Evolutionary conservation across 35 echinoderm and acorn worm genomes (phyloP), one percentile per base, ranked within the genome.

Genomic region (Stichopus chloronotus): DNA sequence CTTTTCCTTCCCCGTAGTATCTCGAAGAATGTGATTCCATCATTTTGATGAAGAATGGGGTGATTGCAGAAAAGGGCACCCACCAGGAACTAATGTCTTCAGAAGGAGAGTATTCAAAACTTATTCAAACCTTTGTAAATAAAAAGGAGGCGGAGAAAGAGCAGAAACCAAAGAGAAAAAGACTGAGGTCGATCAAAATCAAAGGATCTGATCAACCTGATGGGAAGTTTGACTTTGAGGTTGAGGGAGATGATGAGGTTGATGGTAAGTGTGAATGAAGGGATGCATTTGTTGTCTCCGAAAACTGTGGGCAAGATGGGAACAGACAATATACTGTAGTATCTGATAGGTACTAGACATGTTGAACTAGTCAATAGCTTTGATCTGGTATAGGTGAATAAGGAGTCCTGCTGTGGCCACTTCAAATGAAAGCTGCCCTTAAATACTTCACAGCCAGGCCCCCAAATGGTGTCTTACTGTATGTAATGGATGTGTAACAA

Each of bases 1-100:
- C 58, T 56, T 83, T 55, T 90, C 6, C 30, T 22, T 72, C 2
- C 13, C 58, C 61, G 23, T 57, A 97, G 96, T 97, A 95, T 57
- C 87, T 97, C n/a, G 82, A 93, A 72, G 74, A 97, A 19, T 97
- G 96, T 78, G 92, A 97, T 82, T 83, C 91, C 11, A 90, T 97
- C 43, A 53, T 93, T 24, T 68, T 95, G 58, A 91, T 97, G 92
- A 93, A 93, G 79, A 63, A 83, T 23, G 96, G 96, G 59, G 61
- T 65, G 57, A 95, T 97, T 43, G 60, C 24, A 10, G 96, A 92
- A 53, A 14, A 95, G 52, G 96, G 96, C n/a, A 74, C 94, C 3
- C 96, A 97, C 78, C 59, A 91, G 9, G 80, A 93, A 5, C 78
- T 97, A 74, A 97, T 97, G 92, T 14, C 83, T 21, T 81, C 17